Conservation (phyloP, 2,888 invertebrate species). For the Pristionchus exspectatus region DNA sequence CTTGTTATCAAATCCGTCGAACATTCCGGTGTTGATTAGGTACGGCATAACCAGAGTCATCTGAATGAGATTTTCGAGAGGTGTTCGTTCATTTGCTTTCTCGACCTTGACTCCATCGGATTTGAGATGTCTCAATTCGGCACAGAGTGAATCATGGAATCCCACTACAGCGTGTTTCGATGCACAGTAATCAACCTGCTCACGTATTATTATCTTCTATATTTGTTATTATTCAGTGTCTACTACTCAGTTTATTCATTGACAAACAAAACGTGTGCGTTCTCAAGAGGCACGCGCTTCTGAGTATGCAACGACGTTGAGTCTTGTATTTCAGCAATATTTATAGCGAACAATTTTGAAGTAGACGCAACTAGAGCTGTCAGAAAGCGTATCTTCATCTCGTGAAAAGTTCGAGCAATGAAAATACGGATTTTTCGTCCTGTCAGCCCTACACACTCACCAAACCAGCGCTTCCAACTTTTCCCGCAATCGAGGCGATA, state of each 20-base stretch:
- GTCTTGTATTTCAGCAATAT: not conserved
- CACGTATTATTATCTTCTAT: conserved; percentile 60
- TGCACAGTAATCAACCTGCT: conserved; percentile 88
- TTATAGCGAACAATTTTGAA: not conserved
- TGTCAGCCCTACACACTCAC: conserved; percentile 31
- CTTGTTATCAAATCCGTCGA: conserved; percentile 89
- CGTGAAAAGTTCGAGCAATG: too few species aligned
- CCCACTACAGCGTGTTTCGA: conserved; percentile 95
- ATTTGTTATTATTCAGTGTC: not conserved
- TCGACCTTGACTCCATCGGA: conserved; percentile 21
- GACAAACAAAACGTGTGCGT: not conserved
- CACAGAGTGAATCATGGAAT: conserved; percentile 90
- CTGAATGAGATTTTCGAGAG: conserved; percentile 74
- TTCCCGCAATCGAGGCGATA: conserved; percentile 89
- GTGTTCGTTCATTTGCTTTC: not conserved
- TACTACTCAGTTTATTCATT: not conserved
- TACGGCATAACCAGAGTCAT: conserved; percentile 94
- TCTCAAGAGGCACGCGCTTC: not conserved
- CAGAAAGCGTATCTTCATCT: too few species aligned
- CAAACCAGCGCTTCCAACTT: conserved; percentile 84
- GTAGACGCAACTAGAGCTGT: too few species aligned
- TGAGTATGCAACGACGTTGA: not conserved
- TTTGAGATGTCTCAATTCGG: conserved; percentile 81
- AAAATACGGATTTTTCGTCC: too few species aligned
- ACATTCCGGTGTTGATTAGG: conserved; percentile 98